Evolutionary conservation across 2,888 invertebrate species (phyloP).

Genomic region (Ellobium chinense): DNA sequence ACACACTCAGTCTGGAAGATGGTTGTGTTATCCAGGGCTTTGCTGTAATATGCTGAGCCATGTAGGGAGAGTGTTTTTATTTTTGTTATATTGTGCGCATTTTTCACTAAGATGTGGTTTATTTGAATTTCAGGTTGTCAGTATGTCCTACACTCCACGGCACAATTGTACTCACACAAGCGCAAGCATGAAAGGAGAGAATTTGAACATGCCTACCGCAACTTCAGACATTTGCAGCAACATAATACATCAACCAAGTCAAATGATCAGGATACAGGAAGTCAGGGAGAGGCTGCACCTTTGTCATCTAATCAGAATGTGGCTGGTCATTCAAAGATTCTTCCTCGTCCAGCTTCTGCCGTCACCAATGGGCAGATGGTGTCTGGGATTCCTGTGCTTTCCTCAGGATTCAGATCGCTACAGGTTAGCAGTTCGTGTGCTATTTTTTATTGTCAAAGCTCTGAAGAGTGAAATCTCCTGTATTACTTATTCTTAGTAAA

Average conservation of each 20-base stretch:
- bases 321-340: background rate
- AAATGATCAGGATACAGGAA: background rate
- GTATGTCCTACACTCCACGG: slow-evolving; percentile 97
- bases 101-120: too few species aligned
- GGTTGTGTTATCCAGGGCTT: too few species aligned
- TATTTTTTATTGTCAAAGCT: too few species aligned
- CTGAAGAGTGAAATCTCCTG: too few species aligned
- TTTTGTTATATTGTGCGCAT: too few species aligned
- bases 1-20: too few species aligned
- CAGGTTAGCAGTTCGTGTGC: too few species aligned
- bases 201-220: slow-evolving; percentile 89
- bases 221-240: slow-evolving; percentile 84
- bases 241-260: background rate
- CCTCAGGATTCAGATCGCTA: background rate
- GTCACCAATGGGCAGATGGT: background rate
- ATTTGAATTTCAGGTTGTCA: slow-evolving; percentile 88
- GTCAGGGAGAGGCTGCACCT: background rate
- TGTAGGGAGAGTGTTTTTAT: too few species aligned
- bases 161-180: slow-evolving; percentile 97
- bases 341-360: background rate
- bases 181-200: slow-evolving; percentile 92
- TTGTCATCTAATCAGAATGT: background rate
- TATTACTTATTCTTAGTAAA: too few species aligned
- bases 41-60: too few species aligned
- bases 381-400: background rate